Evolutionary conservation across 1,140 invertebrate genomes (phyloP), one percentile per base, ranked within the genome.

Genomic region (Nylanderia fulva): DNA sequence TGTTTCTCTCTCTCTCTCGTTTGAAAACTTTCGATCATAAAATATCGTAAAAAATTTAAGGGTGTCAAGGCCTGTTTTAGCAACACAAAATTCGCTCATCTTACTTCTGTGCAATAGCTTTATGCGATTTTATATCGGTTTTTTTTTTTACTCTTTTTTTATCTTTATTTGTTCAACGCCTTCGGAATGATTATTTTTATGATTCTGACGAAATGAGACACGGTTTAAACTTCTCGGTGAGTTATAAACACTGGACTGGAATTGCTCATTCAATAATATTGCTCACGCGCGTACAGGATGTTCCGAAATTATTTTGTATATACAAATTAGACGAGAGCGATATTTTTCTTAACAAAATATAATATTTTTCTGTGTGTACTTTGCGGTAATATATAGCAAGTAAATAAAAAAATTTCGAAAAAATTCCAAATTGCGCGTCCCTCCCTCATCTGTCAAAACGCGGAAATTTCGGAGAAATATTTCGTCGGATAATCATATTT

Each of bases 151-250:
- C 21, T 11, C 7, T 45, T 54, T 54, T 21, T 68, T 52, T n/a
- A 52, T 52, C 24, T 27, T 48, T 5, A n/a, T 24, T 74, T 15
- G 29, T 33, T 15, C 15, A 24, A 24, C 15, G 8, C 13, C 24
- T 68, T 29, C 48, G 13, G 58, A 42, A 76, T 21, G 33, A 29
- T 79, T 36, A 42, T 21, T 68, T 39, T 54, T 15, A 36, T 21
- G 39, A 18, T 68, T 54, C 48, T 27, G 21, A 27, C 64, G 36
- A 79, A 79, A 54, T 54, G 29, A 68, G 24, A 33, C 58, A 36
- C 36, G 18, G 5, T 18, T n/a, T n/a, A n/a, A 4, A 6, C 11
- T 52, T n/a, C 27, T 48, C 21, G 27, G 11, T 9, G 13, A 24
- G n/a, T 36, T n/a, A 54, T 15, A 45, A 61, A 61, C 27, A 24